A percentile compares a stretch with the other conserved stretches of the same genome.
These are phyloP conservation scores for Pimephales promelas DNA, from an alignment of 2,113 vertebrate species.

Conservation along the genomic window DNA sequence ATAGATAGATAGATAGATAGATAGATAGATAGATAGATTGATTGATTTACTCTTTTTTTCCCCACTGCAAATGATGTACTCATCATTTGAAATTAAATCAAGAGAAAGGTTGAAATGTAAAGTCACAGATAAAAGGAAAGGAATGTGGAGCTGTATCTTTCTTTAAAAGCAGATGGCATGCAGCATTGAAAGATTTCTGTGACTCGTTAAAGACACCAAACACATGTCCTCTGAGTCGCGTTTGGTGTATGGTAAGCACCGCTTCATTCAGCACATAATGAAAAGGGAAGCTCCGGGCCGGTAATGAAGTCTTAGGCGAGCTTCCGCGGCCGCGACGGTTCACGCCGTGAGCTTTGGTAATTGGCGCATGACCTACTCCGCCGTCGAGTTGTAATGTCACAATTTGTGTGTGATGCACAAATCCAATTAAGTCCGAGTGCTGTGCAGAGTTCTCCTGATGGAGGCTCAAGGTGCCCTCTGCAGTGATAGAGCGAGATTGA, in stretches of 20 bases:
- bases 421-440: slow-evolving; percentile 57
- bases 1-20: too few species aligned
- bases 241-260: neutral
- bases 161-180: neutral
- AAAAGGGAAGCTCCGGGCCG: slow-evolving; percentile 27
- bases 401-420: slow-evolving; percentile 57
- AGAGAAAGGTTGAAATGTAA: neutral
- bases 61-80: neutral
- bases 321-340: slow-evolving; percentile 27
- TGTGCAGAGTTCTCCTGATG: slow-evolving; percentile 33
- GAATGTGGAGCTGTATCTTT: neutral
- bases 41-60: too few species aligned
- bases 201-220: neutral
- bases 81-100: neutral
- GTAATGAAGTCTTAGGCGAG: slow-evolving; percentile 48
- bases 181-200: neutral
- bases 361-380: slow-evolving; percentile 57
- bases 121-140: neutral
- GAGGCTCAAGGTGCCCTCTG: slow-evolving; percentile 58
- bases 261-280: slow-evolving; percentile 42
- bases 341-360: slow-evolving; percentile 49
- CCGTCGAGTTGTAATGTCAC: slow-evolving; percentile 50
- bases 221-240: neutral
- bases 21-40: too few species aligned
- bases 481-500: slow-evolving; percentile 45